Evolutionary conservation across 2,113 vertebrate species (phyloP).

Genomic region (Zosterops pallidus): DNA sequence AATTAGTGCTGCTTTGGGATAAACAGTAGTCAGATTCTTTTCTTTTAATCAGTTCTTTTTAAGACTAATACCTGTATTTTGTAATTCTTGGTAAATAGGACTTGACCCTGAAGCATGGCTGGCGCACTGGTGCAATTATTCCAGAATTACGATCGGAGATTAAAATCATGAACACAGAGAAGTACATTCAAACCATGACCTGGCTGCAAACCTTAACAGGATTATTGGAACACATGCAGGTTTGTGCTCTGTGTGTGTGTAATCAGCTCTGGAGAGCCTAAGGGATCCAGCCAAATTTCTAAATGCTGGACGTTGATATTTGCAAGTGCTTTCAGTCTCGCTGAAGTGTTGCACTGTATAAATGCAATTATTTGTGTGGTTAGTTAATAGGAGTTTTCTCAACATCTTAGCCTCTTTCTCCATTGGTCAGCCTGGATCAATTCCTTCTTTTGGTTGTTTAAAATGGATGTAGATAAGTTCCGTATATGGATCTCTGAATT

Average conservation of each 20-base stretch:
- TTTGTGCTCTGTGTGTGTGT: conserved; percentile 70
- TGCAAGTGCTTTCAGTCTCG: not conserved
- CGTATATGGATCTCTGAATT: not conserved
- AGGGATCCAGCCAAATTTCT: not conserved
- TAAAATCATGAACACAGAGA: conserved; percentile 94
- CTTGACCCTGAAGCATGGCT: conserved; percentile 95
- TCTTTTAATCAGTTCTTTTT: not conserved
- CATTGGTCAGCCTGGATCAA: not conserved
- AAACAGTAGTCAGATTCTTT: not conserved
- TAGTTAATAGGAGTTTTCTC: not conserved
- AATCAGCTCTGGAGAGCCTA: not conserved
- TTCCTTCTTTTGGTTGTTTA: not conserved
- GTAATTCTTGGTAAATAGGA: conserved; percentile 77
- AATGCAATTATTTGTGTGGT: not conserved
- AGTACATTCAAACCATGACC: conserved; percentile 89
- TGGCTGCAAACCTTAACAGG: conserved; percentile 94
- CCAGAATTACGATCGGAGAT: conserved; percentile 93
- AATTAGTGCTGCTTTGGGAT: not conserved
- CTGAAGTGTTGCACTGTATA: not conserved
- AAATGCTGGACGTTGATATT: not conserved
- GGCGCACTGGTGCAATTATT: conserved; percentile 97
- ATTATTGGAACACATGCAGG: conserved; percentile 96
- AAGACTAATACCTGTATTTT: not conserved
- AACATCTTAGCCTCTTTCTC: not conserved
- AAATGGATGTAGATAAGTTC: not conserved